Evolutionary conservation across 2,797 vertebrate genomes (phyloP).

Genomic region (Phalanger gymnotis): DNA sequence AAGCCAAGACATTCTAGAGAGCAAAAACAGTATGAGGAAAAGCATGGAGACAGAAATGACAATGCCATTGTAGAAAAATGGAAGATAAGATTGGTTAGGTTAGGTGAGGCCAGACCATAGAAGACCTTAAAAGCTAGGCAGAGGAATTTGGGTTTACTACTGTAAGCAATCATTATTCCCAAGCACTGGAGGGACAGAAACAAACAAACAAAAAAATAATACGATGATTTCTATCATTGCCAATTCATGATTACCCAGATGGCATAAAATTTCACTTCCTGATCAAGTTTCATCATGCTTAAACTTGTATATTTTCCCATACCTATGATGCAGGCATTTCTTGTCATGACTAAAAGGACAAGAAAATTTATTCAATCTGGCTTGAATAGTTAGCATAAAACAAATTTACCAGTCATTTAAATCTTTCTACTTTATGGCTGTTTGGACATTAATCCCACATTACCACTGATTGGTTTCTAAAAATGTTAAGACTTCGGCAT

Average conservation of each 20-base stretch:
- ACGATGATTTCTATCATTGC: background rate
- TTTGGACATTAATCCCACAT: slow-evolving; percentile 16
- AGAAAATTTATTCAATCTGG: slow-evolving; percentile 4
- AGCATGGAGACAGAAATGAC: background rate
- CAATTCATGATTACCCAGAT: background rate
- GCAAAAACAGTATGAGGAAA: background rate
- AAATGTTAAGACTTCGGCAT: background rate
- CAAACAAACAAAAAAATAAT: background rate
- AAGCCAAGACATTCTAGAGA: background rate
- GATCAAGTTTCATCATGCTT: slow-evolving; percentile 29
- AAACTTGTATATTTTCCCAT: slow-evolving; percentile 19
- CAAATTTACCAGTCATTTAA: slow-evolving; percentile 31
- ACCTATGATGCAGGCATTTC: background rate
- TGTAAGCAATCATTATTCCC: background rate
- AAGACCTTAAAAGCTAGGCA: background rate
- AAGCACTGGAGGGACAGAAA: background rate
- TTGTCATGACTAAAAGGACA: slow-evolving; percentile 21
- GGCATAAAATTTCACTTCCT: background rate
- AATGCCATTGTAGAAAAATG: background rate
- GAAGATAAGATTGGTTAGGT: background rate
- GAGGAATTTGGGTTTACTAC: background rate
- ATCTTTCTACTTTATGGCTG: background rate
- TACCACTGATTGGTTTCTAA: background rate
- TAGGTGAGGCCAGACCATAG: background rate
- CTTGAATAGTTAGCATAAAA: slow-evolving; percentile 42